Percentiles rank a stretch among this genome's conserved stretches.
Conservation (phyloP, 37 sponge, comb jelly and placozoan genomes). For the Beroe forskalii region DNA sequence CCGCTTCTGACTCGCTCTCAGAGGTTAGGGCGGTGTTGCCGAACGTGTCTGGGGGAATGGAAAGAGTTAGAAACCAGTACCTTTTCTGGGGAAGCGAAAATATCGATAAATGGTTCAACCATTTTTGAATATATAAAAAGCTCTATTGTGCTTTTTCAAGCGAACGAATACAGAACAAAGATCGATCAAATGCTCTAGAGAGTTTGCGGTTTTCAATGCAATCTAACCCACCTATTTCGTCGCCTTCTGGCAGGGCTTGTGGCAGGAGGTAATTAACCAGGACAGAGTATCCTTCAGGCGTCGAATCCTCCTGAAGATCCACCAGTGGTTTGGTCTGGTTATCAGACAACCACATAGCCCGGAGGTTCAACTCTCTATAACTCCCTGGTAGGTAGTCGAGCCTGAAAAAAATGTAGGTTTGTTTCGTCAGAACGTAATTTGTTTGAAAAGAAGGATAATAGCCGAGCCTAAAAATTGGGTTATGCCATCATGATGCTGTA, state of each 20-base stretch:
- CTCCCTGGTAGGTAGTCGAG: constrained; percentile 29
- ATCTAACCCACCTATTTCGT: constrained; percentile 44
- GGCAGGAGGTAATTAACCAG: constrained; percentile 45
- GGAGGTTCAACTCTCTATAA: constrained; percentile 29
- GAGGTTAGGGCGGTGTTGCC: constrained; percentile 19
- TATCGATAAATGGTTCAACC: no score
- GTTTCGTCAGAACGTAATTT: neutral
- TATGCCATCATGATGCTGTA: no score
- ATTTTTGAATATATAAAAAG: no score
- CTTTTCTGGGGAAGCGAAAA: no score
- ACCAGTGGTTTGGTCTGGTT: constrained; percentile 57
- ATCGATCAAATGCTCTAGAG: no score
- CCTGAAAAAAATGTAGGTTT: neutral
- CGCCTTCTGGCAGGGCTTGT: constrained; percentile 20
- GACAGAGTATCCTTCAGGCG: neutral
- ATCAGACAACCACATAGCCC: constrained; percentile 55
- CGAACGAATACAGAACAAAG: no score
- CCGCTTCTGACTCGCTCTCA: constrained; percentile 51
- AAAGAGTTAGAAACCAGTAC: no score
- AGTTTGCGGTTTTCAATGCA: no score
- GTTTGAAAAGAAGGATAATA: neutral
- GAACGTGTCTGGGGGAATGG: neutral
- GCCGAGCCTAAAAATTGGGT: neutral
- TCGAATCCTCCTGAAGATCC: constrained; percentile 31
- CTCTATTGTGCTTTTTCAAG: no score